A percentile compares a stretch with the other conserved stretches of the same genome.
Conservation (phyloP, 2,113 vertebrate genomes). For the Isurus oxyrinchus region DNA sequence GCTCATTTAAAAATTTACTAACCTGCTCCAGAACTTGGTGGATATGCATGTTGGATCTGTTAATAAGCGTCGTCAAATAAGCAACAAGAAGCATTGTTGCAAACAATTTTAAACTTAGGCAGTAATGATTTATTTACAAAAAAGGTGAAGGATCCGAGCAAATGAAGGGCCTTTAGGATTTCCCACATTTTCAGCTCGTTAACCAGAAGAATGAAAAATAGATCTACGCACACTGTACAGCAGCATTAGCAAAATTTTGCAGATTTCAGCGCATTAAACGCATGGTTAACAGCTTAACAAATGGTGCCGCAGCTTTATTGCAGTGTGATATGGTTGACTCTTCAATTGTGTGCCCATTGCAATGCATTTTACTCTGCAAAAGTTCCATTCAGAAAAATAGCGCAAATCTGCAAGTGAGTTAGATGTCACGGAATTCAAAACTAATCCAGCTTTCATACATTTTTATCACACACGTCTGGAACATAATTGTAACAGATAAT, state of each 20-base stretch:
- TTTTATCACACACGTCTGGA: neutral
- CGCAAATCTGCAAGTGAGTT: slow-evolving; percentile 13
- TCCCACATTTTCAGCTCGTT: neutral
- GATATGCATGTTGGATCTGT: neutral
- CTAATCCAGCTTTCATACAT: neutral
- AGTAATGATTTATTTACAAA: neutral
- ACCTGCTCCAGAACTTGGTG: neutral
- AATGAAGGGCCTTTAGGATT: neutral
- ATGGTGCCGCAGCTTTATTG: neutral
- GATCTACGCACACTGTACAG: neutral
- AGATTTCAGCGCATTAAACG: neutral
- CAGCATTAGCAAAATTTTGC: neutral
- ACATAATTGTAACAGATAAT: neutral
- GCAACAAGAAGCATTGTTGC: neutral
- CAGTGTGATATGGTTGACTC: neutral
- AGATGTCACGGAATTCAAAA: neutral
- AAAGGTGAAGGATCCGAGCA: neutral
- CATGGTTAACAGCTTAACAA: neutral
- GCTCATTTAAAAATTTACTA: neutral
- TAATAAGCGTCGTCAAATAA: neutral
- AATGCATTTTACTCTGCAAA: neutral
- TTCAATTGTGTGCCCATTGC: neutral
- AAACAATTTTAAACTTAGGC: neutral
- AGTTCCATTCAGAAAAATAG: slow-evolving; percentile 5
- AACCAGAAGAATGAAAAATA: neutral